phyloP scores from a whole-genome alignment of 2,797 vertebrate genomes.

The Anguilla obscura region DNA sequence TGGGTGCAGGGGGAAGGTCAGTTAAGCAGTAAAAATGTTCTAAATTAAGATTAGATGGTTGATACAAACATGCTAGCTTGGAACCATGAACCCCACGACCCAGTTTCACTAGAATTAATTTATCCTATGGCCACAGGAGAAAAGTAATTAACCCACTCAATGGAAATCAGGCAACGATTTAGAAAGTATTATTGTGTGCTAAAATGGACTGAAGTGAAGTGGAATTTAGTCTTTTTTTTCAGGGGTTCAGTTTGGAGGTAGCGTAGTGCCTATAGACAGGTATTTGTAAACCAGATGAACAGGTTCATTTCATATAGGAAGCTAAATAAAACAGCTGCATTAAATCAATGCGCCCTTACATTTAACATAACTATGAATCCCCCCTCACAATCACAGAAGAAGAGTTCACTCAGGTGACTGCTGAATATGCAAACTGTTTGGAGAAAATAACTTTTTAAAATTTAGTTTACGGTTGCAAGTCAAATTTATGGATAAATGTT shows the following conservation, averaged over 20 bases:
- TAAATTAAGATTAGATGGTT: neutral
- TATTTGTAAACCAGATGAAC: neutral
- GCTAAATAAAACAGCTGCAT: neutral
- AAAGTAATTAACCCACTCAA: neutral
- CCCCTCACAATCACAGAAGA: neutral
- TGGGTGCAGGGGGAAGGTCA: neutral
- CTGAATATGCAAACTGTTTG: no score
- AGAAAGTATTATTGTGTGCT: neutral
- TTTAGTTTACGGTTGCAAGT: neutral
- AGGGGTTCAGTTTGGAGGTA: neutral
- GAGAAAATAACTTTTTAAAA: no score
- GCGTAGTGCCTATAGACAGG: neutral
- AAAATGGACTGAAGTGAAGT: neutral
- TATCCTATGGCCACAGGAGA: neutral
- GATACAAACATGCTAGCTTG: neutral
- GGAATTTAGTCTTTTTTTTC: neutral
- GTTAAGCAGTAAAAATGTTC: no score
- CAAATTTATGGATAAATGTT: neutral
- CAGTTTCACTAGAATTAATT: neutral
- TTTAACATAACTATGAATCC: neutral
- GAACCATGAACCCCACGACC: neutral
- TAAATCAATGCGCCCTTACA: neutral
- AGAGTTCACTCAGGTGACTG: no score
- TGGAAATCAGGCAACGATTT: constrained; percentile 9
- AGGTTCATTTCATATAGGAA: neutral